These are phyloP conservation scores for Tachycineta bicolor DNA, from an alignment of 2,113 vertebrate species.

Conservation along the genomic window DNA sequence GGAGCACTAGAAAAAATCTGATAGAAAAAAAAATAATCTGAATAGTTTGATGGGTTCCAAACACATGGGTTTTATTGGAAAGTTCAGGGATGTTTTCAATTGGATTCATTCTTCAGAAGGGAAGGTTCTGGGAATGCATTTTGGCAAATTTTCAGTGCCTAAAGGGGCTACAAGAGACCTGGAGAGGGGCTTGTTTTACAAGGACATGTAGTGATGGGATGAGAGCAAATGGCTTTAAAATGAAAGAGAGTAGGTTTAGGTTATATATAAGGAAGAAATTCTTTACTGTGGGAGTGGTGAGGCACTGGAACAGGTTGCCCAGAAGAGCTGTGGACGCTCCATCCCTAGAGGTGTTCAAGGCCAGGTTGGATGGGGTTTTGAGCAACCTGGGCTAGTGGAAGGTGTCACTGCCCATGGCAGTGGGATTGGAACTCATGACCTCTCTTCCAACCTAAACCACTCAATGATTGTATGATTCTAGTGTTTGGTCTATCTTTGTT, in stretches of 20 bases:
- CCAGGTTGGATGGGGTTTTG: background rate
- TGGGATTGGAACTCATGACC: background rate
- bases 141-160: background rate
- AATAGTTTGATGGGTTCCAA: background rate
- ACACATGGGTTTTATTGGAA: background rate
- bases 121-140: background rate
- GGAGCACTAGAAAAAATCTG: background rate
- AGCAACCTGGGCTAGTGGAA: background rate
- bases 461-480: rapidly evolving
- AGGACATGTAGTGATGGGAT: background rate
- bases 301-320: background rate
- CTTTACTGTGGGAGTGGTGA: background rate
- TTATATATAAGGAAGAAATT: background rate
- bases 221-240: background rate
- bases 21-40: background rate
- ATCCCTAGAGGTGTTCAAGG: background rate
- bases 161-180: background rate
- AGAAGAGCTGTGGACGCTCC: background rate
- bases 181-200: background rate
- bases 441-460: background rate
- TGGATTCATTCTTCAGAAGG: background rate
- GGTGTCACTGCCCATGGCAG: background rate
- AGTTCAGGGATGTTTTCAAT: background rate
- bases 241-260: background rate
- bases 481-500: background rate